Evolutionary conservation across 2,888 invertebrate species (phyloP).

Genomic region (Zootermopsis nevadensis): DNA sequence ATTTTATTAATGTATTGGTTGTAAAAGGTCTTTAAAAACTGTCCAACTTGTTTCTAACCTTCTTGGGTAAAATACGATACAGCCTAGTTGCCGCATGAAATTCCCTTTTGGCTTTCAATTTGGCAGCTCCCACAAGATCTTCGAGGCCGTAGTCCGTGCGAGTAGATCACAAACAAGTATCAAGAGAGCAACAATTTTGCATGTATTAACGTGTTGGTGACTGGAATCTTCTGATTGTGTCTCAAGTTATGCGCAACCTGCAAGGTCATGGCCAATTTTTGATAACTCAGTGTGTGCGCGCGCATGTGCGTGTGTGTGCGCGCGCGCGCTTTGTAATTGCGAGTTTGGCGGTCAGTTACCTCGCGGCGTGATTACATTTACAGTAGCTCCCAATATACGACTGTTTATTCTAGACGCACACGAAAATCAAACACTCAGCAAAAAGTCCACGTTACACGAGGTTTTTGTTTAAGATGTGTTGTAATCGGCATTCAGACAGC

Average conservation of each 20-base stretch:
- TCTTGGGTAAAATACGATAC: too few relatives aligned
- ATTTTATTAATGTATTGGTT: too few relatives aligned
- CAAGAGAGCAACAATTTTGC: too few relatives aligned
- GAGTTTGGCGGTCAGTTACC: slow-evolving; percentile 43
- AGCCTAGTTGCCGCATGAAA: too few relatives aligned
- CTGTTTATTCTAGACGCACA: slow-evolving; percentile 38
- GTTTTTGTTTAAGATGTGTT: neutral
- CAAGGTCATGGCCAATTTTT: slow-evolving; percentile 24
- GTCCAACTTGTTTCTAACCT: too few relatives aligned
- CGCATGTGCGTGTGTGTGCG: neutral
- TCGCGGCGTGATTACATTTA: slow-evolving; percentile 38
- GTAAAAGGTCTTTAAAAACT: too few relatives aligned
- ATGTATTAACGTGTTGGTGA: too few relatives aligned
- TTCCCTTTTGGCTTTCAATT: too few relatives aligned
- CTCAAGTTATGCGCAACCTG: neutral
- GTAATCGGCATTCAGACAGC: neutral
- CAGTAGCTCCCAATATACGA: slow-evolving; percentile 34
- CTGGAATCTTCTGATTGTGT: too few relatives aligned
- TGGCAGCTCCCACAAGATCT: too few relatives aligned
- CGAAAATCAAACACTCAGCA: slow-evolving; percentile 28
- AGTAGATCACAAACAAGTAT: too few relatives aligned
- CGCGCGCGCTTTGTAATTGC: neutral
- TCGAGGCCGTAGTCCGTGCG: too few relatives aligned
- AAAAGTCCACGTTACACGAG: slow-evolving; percentile 35
- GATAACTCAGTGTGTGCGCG: neutral